Evolutionary conservation across 2,888 invertebrate genomes (phyloP).

Genomic region (Cryptops parisi): DNA sequence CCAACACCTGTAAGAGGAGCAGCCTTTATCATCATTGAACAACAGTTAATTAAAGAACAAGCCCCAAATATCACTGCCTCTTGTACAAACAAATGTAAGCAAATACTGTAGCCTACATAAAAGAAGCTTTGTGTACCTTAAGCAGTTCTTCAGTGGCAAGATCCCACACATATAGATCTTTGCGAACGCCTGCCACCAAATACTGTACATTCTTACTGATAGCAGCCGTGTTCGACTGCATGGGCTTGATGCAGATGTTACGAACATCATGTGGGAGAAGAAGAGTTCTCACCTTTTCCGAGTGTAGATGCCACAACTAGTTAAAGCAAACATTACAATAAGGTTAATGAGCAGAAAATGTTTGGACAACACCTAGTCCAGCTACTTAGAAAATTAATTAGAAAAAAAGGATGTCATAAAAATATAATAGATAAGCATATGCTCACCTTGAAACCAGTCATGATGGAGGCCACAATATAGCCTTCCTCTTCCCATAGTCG

Average conservation of each 20-base stretch:
- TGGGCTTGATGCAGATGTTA: conserved; percentile 83
- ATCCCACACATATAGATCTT: conserved; percentile 90
- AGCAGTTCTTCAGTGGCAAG: conserved; percentile 63
- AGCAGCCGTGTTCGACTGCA: conserved; percentile 80
- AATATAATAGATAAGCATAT: not conserved
- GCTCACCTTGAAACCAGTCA: conserved; percentile 15
- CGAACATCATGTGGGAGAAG: conserved; percentile 48
- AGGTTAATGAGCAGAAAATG: not conserved
- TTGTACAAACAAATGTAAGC: too few relatives aligned
- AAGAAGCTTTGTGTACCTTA: conserved; percentile 40
- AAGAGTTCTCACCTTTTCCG: conserved; percentile 24
- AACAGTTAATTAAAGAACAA: too few relatives aligned
- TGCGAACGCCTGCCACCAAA: conserved; percentile 89
- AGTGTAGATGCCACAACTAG: conserved; percentile 31
- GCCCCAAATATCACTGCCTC: too few relatives aligned
- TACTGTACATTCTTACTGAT: conserved; percentile 79
- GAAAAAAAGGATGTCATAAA: not conserved
- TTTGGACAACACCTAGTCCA: not conserved
- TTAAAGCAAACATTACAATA: conserved; percentile 9
- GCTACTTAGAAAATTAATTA: not conserved
- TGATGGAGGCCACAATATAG: conserved; percentile 51
- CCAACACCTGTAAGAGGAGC: conserved; percentile 47
- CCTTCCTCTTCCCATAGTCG: conserved; percentile 68
- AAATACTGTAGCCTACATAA: too few relatives aligned
- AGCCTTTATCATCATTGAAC: too few relatives aligned